A percentile compares a stretch with the other conserved stretches of the same genome.
Evolutionary conservation across 2,113 vertebrate genomes (phyloP).

Genomic region (Macheiramphus alcinus): DNA sequence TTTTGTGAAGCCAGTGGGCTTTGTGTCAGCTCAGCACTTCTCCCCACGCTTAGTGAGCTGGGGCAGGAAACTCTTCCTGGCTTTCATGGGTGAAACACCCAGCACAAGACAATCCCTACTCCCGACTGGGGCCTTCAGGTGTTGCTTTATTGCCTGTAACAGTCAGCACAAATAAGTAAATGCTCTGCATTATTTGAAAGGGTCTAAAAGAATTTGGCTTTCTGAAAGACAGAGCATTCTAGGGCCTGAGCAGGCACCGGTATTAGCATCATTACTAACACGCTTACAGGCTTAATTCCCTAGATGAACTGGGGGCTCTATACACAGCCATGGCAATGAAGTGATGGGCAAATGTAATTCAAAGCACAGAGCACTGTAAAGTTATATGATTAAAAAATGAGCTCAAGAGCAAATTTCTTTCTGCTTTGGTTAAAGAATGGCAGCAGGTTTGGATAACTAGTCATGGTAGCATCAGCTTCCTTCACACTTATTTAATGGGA

Average conservation of each 20-base stretch:
- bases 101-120: not conserved
- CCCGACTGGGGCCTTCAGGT: fast-evolving
- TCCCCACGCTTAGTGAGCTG: not conserved
- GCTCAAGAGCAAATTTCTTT: not conserved
- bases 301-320: not conserved
- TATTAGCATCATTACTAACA: not conserved
- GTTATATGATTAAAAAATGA: not conserved
- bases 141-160: not conserved
- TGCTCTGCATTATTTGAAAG: not conserved
- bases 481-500: slow-evolving; percentile 13
- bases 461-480: not conserved
- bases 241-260: not conserved
- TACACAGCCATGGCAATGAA: not conserved
- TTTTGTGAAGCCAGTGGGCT: not conserved
- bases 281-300: not conserved
- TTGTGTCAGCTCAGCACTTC: not conserved
- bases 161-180: not conserved
- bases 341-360: not conserved
- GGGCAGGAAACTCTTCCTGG: not conserved
- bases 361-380: not conserved
- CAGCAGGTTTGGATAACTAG: not conserved
- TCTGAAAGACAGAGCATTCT: not conserved
- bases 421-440: not conserved
- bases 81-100: not conserved
- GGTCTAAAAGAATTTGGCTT: not conserved